Conservation (phyloP, 1,140 invertebrate species). For the Bombus waltoni region DNA sequence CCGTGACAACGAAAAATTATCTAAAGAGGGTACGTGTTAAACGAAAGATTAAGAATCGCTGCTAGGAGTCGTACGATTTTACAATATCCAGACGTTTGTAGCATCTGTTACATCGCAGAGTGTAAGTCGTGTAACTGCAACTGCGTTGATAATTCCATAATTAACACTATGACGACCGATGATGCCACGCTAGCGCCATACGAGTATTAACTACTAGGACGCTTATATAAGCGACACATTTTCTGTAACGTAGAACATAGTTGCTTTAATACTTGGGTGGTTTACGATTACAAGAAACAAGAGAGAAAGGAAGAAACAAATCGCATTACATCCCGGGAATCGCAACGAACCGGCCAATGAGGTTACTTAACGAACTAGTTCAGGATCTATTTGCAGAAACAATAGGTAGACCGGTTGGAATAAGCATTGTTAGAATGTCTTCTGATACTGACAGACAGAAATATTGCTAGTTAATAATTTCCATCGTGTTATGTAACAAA, state of each 20-base stretch:
- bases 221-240: too few species aligned
- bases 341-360: neutral
- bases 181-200: too few species aligned
- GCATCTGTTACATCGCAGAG: too few species aligned
- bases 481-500: neutral
- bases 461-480: neutral
- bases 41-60: too few species aligned
- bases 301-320: neutral
- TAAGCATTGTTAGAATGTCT: slow-evolving; percentile 1
- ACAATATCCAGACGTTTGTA: too few species aligned
- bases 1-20: too few species aligned
- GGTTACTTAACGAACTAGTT: slow-evolving; percentile 1
- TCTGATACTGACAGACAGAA: neutral
- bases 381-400: neutral
- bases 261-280: neutral
- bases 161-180: too few species aligned
- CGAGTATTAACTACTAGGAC: too few species aligned
- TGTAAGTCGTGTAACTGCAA: too few species aligned
- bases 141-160: too few species aligned
- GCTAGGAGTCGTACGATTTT: too few species aligned
- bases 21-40: fast-evolving
- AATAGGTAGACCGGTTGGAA: neutral
- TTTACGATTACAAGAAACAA: neutral
- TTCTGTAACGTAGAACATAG: too few species aligned
- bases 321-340: neutral